Evolutionary conservation across 2,888 invertebrate species (phyloP), one percentile per base, ranked within the genome.

Genomic region (Dyspetes luteomarginatus): DNA sequence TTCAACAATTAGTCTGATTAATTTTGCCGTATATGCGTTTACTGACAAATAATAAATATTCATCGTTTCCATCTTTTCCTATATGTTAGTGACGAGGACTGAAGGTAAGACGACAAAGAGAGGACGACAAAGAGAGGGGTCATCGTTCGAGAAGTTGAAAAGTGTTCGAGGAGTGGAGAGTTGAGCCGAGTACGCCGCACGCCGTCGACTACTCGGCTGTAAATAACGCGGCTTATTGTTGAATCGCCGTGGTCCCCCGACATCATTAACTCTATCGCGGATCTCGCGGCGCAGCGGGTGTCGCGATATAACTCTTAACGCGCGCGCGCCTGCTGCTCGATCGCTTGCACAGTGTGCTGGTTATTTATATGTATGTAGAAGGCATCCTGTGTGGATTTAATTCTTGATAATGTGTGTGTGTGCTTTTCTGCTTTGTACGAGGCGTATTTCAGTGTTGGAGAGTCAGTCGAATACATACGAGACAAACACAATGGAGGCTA

Each of bases 211-310:
- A 71, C 67, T 64, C 45, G 85, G 85, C 87, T 86, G 89, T 90
- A 90, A 90, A 90, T 90, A 90, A 90, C 85, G 87, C 88, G 87
- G 86, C 88, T 90, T 89, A 89, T 90, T 90, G 90, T 89, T 88
- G 89, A 86, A 86, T 86, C 86, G 86, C 87, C 86, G 85, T 84
- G 86, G 86, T 86, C 87, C 45, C n/a, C 86, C 87, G 84, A 88
- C 88, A 88, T 90, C 90, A 90, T 90, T 90, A 90, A 90, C 90
- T 88, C 89, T 90, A 90, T 90, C 90, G 89, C 84, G 85, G 87
- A 90, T 90, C 90, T 89, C 85, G 83, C 82, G 84, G 87, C 90
- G 83, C 90, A 90, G 90, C 90, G 90, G 90, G 90, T 90, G 90
- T 90, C 89, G 87, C 87, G 77, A 78, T 78, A 79, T 81, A 89